Conservation (phyloP, 2,113 vertebrate genomes). For the Pygoscelis adeliae region DNA sequence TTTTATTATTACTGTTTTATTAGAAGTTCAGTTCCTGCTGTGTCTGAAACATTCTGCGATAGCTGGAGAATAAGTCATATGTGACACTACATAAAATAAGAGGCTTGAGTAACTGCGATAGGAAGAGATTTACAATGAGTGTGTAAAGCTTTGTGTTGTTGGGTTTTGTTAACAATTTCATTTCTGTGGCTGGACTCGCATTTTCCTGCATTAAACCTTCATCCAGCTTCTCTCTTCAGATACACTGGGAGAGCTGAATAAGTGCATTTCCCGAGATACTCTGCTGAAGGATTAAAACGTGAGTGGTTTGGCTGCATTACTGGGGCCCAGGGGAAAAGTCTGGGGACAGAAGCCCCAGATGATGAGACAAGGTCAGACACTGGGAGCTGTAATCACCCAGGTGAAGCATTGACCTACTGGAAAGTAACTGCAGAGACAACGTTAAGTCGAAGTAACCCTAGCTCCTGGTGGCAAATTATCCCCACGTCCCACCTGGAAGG, state of each 20-base stretch:
- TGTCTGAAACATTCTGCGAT: neutral
- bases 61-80: constrained; percentile 19
- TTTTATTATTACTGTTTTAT: neutral
- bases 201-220: neutral
- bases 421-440: neutral
- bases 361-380: neutral
- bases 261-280: neutral
- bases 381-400: neutral
- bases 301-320: neutral
- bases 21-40: neutral
- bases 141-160: neutral
- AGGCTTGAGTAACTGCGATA: neutral
- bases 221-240: neutral
- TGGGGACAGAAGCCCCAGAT: neutral
- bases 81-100: constrained; percentile 21
- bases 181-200: neutral
- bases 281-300: neutral
- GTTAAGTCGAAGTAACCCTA: neutral
- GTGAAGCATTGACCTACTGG: neutral
- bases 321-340: neutral
- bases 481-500: neutral
- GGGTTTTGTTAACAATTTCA: constrained; percentile 7
- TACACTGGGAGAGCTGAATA: neutral
- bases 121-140: constrained; percentile 9
- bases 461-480: neutral